Conservation (phyloP, 1,140 invertebrate species). For the Chelonus insularis region DNA sequence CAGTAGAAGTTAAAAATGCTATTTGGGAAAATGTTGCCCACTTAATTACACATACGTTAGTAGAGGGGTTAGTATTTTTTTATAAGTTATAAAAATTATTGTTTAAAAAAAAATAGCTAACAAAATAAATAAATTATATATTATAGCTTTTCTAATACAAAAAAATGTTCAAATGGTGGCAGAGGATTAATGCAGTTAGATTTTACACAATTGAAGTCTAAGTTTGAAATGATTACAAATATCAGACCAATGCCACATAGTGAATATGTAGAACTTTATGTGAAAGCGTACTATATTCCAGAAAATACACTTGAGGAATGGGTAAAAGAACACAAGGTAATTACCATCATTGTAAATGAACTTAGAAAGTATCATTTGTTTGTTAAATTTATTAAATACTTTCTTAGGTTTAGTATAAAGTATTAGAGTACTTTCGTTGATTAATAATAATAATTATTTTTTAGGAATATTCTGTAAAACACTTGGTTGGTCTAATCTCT, state of each 20-base stretch:
- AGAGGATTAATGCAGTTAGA: slow-evolving; percentile 97
- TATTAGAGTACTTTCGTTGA: too few relatives aligned
- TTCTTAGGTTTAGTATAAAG: too few relatives aligned
- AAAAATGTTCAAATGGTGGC: slow-evolving; percentile 95
- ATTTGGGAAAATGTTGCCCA: slow-evolving; percentile 88
- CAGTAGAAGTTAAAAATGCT: slow-evolving; percentile 68
- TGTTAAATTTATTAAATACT: too few relatives aligned
- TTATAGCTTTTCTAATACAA: slow-evolving; percentile 79
- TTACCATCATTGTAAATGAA: not conserved
- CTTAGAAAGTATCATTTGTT: too few relatives aligned
- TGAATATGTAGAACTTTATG: slow-evolving; percentile 90
- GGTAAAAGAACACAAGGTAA: slow-evolving; percentile 79
- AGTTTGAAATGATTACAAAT: slow-evolving; percentile 84
- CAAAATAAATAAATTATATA: too few relatives aligned
- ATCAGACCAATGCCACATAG: slow-evolving; percentile 84
- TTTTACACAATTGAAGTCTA: slow-evolving; percentile 91
- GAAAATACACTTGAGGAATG: slow-evolving; percentile 86
- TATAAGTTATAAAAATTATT: too few relatives aligned
- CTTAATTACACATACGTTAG: slow-evolving; percentile 81
- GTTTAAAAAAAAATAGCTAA: too few relatives aligned
- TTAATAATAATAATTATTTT: slow-evolving; percentile 39
- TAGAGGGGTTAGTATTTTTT: slow-evolving; percentile 84
- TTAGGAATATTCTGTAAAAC: slow-evolving; percentile 86
- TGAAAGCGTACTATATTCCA: slow-evolving; percentile 95
- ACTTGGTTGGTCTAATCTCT: slow-evolving; percentile 80